phyloP scores from a whole-genome alignment of 2,888 invertebrate genomes.

The Papilio protenor region DNA sequence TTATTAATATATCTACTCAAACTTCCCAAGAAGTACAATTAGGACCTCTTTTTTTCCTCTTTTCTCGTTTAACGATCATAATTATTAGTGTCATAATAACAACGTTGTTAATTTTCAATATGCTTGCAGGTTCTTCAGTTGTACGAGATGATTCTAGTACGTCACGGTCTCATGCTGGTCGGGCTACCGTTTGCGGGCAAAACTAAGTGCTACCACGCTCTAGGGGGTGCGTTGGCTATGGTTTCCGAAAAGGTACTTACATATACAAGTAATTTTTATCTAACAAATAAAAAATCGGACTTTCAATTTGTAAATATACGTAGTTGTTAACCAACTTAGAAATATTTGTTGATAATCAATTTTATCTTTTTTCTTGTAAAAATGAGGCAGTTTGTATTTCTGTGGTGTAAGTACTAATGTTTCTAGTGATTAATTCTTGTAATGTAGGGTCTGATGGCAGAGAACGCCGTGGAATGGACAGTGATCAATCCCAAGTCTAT shows the following conservation, averaged over 20 bases:
- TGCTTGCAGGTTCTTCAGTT: constrained; percentile 82
- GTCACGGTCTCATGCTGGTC: constrained; percentile 97
- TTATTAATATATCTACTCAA: neutral
- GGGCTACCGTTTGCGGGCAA: constrained; percentile 97
- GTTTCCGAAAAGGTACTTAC: constrained; percentile 88
- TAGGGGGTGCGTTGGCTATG: constrained; percentile 91
- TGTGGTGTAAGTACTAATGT: neutral
- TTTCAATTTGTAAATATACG: neutral
- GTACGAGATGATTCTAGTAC: constrained; percentile 97
- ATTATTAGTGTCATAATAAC: too few species aligned
- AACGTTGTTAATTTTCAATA: neutral
- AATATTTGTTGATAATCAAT: neutral
- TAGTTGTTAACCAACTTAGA: neutral
- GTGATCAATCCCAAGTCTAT: constrained; percentile 97
- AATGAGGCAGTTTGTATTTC: neutral
- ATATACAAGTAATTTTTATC: neutral
- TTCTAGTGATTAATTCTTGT: neutral
- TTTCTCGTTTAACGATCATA: neutral
- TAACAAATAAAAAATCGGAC: neutral
- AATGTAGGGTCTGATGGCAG: constrained; percentile 88
- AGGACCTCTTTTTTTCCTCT: neutral
- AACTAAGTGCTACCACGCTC: constrained; percentile 91
- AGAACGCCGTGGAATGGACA: constrained; percentile 90
- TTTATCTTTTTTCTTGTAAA: neutral
- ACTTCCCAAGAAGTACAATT: neutral